Evolutionary conservation across 2,888 invertebrate genomes (phyloP), one percentile per base, ranked within the genome.

Genomic region (Onchidella celtica): DNA sequence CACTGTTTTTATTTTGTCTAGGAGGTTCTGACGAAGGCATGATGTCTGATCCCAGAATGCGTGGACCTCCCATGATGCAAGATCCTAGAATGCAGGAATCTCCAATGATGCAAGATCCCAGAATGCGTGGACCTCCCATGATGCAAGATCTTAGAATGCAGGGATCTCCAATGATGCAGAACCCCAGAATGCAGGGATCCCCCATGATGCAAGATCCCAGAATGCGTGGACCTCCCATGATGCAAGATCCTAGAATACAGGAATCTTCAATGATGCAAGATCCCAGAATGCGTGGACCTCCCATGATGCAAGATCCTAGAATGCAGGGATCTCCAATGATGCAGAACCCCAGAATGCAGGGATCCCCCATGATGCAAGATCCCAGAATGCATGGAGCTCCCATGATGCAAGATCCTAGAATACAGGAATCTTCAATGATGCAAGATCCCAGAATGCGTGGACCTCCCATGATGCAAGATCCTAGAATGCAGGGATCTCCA

Each of bases 91-190:
- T 47, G 47, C 47, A 47, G 17, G 47, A 47, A 6, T 17, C 47
- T 17, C 6, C 47, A 47, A 47, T 47, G 47, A 47, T 47, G 47
- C 47, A 47, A 47, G 47, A 47, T 47, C 47, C 47, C 47, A 47
- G 47, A 47, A 47, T 47, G 47, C n/a, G n/a, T n/a, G n/a, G n/a
- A n/a, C n/a, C n/a, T n/a, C n/a, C n/a, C n/a, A 11, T 69, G 69
- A 24, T 47, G 69, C 47, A 36, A 68, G 38, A 68, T 68, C 68
- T 38, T n/a, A 68, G 38, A 68, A 68, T 68, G 68, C 65, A 29
- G 32, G 17, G 34, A 21, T 9, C 36, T n/a, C 3, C 68, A 24
- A 11, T 29, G 29, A 11, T 47, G 47, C 47, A 69, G 14, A 47
- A 47, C 17, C 47, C 47, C 47, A 47, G 47, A 47, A 47, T 47